Percentiles rank a stretch among this genome's conserved stretches.
Evolutionary conservation across 2,113 vertebrate species (phyloP).

Genomic region (Tursiops truncatus): DNA sequence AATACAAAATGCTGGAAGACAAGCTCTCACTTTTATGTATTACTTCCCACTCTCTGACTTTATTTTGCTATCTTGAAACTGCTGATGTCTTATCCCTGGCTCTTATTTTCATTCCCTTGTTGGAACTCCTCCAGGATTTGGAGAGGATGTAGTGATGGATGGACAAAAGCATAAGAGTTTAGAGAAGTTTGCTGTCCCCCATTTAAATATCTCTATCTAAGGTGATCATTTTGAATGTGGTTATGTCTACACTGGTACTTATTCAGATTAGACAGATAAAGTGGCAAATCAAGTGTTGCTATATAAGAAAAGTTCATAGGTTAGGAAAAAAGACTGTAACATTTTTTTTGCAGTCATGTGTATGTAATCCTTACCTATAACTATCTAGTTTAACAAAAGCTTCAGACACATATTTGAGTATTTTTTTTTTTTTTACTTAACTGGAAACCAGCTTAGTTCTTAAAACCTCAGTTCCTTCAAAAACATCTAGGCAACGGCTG

Average conservation of each 20-base stretch:
- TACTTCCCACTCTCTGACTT: constrained; percentile 66
- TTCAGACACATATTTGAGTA: neutral
- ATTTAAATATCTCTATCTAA: neutral
- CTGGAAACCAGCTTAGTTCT: neutral
- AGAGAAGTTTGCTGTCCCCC: neutral
- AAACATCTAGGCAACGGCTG: neutral
- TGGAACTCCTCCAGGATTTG: neutral
- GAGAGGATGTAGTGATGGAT: neutral
- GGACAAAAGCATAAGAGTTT: neutral
- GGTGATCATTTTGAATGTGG: neutral
- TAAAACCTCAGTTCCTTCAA: neutral
- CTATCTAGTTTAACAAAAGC: neutral
- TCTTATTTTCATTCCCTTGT: constrained; percentile 30
- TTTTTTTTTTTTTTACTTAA: constrained; percentile 19
- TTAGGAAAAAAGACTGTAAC: neutral
- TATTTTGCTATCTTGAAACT: constrained; percentile 60
- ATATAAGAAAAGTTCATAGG: neutral
- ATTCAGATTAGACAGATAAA: neutral
- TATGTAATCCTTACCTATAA: neutral
- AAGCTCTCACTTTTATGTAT: constrained; percentile 49
- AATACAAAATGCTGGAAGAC: constrained; percentile 32
- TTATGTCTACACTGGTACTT: neutral
- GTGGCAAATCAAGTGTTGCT: neutral
- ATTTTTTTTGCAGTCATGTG: neutral
- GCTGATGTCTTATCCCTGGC: neutral